Evolutionary conservation across 1,140 invertebrate genomes (phyloP), one percentile per base, ranked within the genome.

Genomic region (Octopus bimaculoides): DNA sequence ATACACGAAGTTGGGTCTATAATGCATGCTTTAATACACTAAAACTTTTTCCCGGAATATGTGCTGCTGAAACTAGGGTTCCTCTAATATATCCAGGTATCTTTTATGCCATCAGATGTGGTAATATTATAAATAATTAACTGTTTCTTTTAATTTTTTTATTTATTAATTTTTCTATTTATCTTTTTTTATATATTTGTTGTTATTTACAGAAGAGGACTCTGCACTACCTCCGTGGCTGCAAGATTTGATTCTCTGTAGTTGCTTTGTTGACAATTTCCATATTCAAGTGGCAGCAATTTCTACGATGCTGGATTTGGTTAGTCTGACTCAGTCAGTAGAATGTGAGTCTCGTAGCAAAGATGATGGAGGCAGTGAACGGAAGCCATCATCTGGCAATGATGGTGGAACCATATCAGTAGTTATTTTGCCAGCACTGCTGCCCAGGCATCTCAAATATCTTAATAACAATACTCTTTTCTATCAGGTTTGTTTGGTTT

Each of bases 251-350:
- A 90, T 94, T 4, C 92, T 94, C 1, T 94, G 93, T 83, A 92
- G 92, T 4, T 95, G 94, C 84, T 94, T 92, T 90, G 88, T 94
- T 0, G 90, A 91, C 14, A 91, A 91, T 79, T 89, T 92, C 89
- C 87, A 87, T 56, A 89, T 95, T 3, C 94, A 95, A 83, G 90
- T 94, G 41, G 92, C 93, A 0, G 93, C 94, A 6, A 93, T 95
- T 26, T 92, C 93, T 3, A 94, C 94, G 5, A 88, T 95, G n/a
- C 89, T 96, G 41, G 95, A 96, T 86, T 89, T 95, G 10, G 93
- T 95, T 66, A 93, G 93, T 54, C 85, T 91, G 41, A 89, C 89
- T 7, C 87, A 88, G 81, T 89, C 90, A 55, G 87, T 90, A 7
- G 86, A 87, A 75, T 83, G 82, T 17, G 85, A 84, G 71, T 83